These are phyloP conservation scores for Pinna nobilis DNA, from an alignment of 1,140 invertebrate species.

Conservation along the genomic window DNA sequence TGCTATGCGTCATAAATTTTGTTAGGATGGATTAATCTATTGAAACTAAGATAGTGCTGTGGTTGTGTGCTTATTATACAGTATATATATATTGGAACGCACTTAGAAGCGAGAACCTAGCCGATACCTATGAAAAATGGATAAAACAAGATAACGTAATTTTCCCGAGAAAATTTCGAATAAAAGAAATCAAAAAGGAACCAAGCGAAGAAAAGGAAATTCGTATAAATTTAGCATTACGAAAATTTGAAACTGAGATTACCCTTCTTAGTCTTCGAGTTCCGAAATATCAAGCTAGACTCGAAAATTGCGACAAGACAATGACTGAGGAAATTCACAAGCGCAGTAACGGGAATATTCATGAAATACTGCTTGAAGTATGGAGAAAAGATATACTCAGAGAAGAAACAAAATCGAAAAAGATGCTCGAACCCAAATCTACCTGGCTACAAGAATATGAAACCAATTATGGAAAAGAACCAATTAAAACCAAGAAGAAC, in stretches of 20 bases:
- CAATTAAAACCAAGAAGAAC: background rate
- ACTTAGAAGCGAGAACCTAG: constrained; percentile 1
- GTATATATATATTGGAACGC: constrained; percentile 10
- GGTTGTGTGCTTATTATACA: too few relatives aligned
- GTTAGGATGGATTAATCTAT: too few relatives aligned
- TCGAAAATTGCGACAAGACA: background rate
- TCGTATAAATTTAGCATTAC: background rate
- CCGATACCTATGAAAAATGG: constrained; percentile 8
- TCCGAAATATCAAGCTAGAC: background rate
- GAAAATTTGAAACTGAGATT: background rate
- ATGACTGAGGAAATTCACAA: background rate
- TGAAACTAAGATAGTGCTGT: too few relatives aligned
- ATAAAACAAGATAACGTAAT: background rate
- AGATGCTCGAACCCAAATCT: background rate
- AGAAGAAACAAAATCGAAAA: background rate
- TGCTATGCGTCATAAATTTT: too few relatives aligned
- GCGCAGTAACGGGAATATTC: too few relatives aligned
- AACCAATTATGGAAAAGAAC: constrained; percentile 4
- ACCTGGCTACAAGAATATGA: background rate
- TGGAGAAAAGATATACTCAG: constrained; percentile 1
- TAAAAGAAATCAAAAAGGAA: constrained; percentile 1
- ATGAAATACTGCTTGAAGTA: background rate
- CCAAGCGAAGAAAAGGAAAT: constrained; percentile 7
- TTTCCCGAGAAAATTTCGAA: background rate
- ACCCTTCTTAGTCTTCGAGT: constrained; percentile 6